Conservation (phyloP, 2,113 vertebrate species). For the Crypturellus undulatus region DNA sequence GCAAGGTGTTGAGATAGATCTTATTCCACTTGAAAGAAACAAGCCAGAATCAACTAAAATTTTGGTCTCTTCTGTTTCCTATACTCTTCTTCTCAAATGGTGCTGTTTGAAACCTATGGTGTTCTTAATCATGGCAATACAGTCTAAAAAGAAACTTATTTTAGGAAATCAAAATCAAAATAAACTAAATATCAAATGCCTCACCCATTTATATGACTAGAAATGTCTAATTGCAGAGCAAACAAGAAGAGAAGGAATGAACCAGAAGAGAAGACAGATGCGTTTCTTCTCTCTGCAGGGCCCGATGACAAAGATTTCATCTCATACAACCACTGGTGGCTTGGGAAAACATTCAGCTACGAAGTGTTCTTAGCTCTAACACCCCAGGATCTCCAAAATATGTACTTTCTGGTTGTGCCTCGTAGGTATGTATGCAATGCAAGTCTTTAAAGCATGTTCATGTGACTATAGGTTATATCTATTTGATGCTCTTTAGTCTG, state of each 20-base stretch:
- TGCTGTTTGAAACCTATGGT: neutral
- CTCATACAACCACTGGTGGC: neutral
- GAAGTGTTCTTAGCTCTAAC: neutral
- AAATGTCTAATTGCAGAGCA: neutral
- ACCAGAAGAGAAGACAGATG: neutral
- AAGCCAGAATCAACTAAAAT: neutral
- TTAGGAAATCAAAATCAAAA: conserved; percentile 12
- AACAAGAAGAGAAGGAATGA: neutral
- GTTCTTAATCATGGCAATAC: neutral
- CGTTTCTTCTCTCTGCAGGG: neutral
- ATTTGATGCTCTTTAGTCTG: neutral
- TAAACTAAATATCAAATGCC: neutral
- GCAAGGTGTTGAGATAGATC: neutral
- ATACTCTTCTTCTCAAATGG: conserved; percentile 19
- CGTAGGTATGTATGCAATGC: rapidly evolving
- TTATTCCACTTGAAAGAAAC: conserved; percentile 19
- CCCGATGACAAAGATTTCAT: neutral
- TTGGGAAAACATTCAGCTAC: neutral
- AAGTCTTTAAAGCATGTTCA: neutral
- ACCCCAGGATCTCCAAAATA: neutral
- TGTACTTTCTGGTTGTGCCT: neutral
- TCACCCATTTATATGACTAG: neutral
- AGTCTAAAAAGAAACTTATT: conserved; percentile 11
- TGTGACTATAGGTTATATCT: neutral
- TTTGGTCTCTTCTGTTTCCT: neutral